Evolutionary conservation across 2,888 invertebrate species (phyloP), one percentile per base, ranked within the genome.

Genomic region (Pachymerium ferrugineum): DNA sequence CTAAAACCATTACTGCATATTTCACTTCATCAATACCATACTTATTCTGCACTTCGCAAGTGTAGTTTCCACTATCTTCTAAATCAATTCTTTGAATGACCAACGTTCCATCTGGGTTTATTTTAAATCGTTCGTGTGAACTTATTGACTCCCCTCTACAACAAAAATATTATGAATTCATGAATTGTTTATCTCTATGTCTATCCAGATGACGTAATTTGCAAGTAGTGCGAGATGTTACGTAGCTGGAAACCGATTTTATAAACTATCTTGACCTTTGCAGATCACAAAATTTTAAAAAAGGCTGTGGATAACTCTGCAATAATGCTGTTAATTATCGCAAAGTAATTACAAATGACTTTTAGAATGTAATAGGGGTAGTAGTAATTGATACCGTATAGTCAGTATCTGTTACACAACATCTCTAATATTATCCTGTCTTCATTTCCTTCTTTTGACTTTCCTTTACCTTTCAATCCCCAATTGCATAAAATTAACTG

Each of bases 1-100:
- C 72, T 47, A 72, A 72, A 30, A 72, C 72, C n/a, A 54, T 19
- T 29, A 72, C 72, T n/a, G 47, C 25, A 22, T 72, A 72, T 22
- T 72, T 29, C 4, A 72, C 72, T 28, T 47, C 72, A 29, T 72
- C 72, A 19, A 25, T 54, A 1, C 72, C 72, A 72, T 54, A 72
- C 30, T 47, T 31, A 19, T 72, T 72, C n/a, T 54, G 47, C 16
- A 72, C 31, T 28, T 47, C 29, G 25, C 72, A 72, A 3, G 54
- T 54, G 31, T 72, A 72, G 16, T 54, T 47, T 30, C 72, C 72
- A 30, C 54, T 54, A 16, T 72, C 72, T 54, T 72, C 54, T 16
- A 29, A 30, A 16, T 30, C 29, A 1, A 33, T n/a, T 29, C 47
- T n/a, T 54, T 54, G 38, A 16, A 72, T 72, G 8, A 54, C 16